Percentiles rank a stretch among this genome's conserved stretches.
Evolutionary conservation across 1,140 invertebrate genomes (phyloP).

Genomic region (Drosophila nannoptera): DNA sequence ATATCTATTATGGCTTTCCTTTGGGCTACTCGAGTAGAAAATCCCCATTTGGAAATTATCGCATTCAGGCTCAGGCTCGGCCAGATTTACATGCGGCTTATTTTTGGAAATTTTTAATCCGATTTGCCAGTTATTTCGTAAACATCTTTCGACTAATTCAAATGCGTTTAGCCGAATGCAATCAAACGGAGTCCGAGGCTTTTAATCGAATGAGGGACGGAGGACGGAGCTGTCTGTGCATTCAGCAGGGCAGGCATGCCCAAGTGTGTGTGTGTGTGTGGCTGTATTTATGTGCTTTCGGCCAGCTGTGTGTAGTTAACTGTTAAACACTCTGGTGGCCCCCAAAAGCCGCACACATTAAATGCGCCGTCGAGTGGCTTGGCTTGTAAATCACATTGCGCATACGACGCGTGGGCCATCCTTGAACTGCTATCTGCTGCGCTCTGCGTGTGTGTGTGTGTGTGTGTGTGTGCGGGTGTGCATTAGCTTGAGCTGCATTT

Average conservation of each 20-base stretch:
- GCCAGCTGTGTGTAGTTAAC: slow-evolving; percentile 16
- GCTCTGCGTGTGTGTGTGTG: slow-evolving; percentile 10
- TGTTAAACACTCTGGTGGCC: slow-evolving; percentile 31
- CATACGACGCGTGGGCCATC: slow-evolving; percentile 48
- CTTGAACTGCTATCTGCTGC: slow-evolving; percentile 7
- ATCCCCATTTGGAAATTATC: too few species aligned
- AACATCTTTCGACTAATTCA: neutral
- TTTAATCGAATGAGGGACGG: slow-evolving; percentile 1
- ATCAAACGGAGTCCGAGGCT: neutral
- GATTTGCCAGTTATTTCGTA: neutral
- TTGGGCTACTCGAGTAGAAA: too few species aligned
- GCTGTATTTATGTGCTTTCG: slow-evolving; percentile 10
- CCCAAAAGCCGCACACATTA: slow-evolving; percentile 40
- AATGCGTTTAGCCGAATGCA: neutral
- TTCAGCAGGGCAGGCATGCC: neutral
- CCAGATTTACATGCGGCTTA: neutral
- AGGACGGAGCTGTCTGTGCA: neutral
- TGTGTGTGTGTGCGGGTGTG: slow-evolving; percentile 22
- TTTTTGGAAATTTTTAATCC: neutral
- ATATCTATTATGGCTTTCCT: too few species aligned
- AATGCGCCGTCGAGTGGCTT: slow-evolving; percentile 39
- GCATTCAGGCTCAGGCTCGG: too few species aligned
- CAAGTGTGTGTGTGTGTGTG: neutral
- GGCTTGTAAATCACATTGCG: slow-evolving; percentile 66
- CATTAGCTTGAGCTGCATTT: slow-evolving; percentile 70